Conservation (phyloP, 2,888 invertebrate genomes). For the Ischnus inquisitorius region DNA sequence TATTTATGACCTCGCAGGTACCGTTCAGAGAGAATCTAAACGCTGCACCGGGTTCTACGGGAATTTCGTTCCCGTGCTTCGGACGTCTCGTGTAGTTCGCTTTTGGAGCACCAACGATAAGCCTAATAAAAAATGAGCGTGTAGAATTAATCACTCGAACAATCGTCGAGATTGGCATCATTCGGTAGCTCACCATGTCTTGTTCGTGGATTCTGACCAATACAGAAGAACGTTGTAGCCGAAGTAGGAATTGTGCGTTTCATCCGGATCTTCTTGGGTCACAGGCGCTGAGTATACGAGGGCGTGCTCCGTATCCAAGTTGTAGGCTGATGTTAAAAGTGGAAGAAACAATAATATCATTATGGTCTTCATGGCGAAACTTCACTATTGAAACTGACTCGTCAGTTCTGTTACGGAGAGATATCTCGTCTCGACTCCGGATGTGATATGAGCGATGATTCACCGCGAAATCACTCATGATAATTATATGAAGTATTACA, state of each 20-base stretch:
- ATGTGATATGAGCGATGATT: not conserved
- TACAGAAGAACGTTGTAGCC: constrained; percentile 77
- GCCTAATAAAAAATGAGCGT: constrained; percentile 81
- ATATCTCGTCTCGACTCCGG: not conserved
- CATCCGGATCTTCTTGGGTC: not conserved
- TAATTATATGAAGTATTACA: not conserved
- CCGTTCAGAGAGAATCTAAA: constrained; percentile 84
- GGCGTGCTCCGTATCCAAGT: constrained; percentile 72
- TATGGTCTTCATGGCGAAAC: constrained; percentile 38
- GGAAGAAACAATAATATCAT: constrained; percentile 36
- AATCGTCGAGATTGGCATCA: not conserved
- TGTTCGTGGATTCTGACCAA: constrained; percentile 1
- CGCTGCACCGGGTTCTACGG: constrained; percentile 87
- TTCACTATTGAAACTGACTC: not conserved
- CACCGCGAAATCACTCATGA: not conserved
- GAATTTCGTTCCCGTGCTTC: constrained; percentile 55
- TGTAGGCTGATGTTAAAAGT: constrained; percentile 70
- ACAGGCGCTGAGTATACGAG: constrained; percentile 60
- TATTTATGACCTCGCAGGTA: constrained; percentile 65
- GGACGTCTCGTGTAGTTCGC: constrained; percentile 85
- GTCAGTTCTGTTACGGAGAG: not conserved
- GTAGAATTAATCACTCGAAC: not conserved
- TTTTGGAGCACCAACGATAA: constrained; percentile 87
- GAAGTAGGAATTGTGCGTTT: constrained; percentile 69
- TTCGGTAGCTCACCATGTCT: constrained; percentile 56